These are phyloP conservation scores for Drosophila insularis DNA, from an alignment of 1,140 invertebrate genomes.

Conservation along the genomic window DNA sequence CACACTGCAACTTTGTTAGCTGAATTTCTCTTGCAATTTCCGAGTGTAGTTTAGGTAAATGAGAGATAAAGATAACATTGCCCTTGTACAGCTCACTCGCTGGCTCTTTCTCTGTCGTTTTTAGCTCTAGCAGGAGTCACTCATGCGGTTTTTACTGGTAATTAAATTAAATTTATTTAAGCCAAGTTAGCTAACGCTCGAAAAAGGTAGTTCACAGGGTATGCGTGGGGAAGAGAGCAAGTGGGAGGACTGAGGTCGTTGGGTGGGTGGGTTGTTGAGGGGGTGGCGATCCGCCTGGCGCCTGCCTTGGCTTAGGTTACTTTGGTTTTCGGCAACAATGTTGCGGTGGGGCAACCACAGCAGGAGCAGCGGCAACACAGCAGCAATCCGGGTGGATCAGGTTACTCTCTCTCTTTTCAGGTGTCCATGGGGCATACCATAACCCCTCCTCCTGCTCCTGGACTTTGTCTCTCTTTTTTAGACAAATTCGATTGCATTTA, in stretches of 20 bases:
- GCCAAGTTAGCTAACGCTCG: conserved; percentile 67
- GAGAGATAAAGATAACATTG: conserved; percentile 61
- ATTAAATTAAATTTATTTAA: conserved; percentile 82
- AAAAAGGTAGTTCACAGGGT: neutral
- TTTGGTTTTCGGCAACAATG: conserved; percentile 77
- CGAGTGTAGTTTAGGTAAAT: conserved; percentile 25
- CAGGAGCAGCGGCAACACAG: conserved; percentile 2
- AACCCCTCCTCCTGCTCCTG: no score
- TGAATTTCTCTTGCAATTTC: neutral
- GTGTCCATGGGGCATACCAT: conserved; percentile 35
- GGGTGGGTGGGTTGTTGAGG: neutral
- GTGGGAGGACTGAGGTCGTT: neutral
- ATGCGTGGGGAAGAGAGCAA: neutral
- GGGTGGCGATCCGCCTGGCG: conserved; percentile 20
- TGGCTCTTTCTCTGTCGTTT: conserved; percentile 46
- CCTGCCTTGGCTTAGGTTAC: conserved; percentile 62
- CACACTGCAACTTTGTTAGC: no score
- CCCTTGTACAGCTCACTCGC: conserved; percentile 57
- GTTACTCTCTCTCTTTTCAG: conserved; percentile 62
- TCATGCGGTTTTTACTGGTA: conserved; percentile 81
- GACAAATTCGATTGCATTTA: conserved; percentile 59
- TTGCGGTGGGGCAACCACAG: conserved; percentile 74
- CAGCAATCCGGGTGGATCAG: conserved; percentile 45
- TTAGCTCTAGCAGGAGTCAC: conserved; percentile 60
- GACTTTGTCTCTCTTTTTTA: neutral